These are phyloP conservation scores for Leptinotarsa undecemlineata DNA, from an alignment of 1,140 invertebrate genomes.

Conservation along the genomic window DNA sequence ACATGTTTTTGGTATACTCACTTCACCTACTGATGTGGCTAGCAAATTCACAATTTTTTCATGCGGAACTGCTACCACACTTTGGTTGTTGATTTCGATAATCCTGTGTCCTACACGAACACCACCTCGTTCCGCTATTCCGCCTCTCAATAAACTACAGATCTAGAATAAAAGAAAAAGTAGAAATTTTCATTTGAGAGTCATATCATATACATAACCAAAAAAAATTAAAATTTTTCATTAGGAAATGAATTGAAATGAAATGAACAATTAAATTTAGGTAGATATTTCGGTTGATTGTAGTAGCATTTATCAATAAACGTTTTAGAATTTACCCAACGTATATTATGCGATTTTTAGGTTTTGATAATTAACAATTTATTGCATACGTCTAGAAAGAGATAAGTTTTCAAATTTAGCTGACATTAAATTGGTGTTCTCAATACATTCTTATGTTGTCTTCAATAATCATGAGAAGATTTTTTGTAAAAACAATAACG, in stretches of 20 bases:
- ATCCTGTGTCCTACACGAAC: constrained; percentile 98
- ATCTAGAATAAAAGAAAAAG: constrained; percentile 68
- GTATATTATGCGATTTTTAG: too few species aligned
- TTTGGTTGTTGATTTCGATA: constrained; percentile 99
- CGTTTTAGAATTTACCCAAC: too few species aligned
- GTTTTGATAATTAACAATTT: too few species aligned
- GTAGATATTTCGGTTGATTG: too few species aligned
- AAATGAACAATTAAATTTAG: too few species aligned
- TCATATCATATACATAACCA: background rate
- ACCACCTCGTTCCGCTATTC: constrained; percentile 97
- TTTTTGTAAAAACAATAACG: too few species aligned
- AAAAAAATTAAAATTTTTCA: background rate
- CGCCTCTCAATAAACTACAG: constrained; percentile 94
- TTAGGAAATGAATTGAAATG: background rate
- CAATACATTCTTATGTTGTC: too few species aligned
- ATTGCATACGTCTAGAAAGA: too few species aligned
- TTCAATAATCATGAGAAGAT: too few species aligned
- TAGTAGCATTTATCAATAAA: too few species aligned
- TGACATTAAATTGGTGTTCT: too few species aligned
- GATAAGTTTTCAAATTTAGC: too few species aligned
- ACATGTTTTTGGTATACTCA: constrained; percentile 56
- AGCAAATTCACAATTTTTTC: constrained; percentile 99
- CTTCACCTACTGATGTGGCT: constrained; percentile 98
- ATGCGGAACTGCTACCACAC: constrained; percentile 98
- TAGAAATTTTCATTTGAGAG: background rate